These are phyloP conservation scores for Semicossyphus pulcher DNA, from an alignment of 2,113 vertebrate genomes.

Conservation along the genomic window DNA sequence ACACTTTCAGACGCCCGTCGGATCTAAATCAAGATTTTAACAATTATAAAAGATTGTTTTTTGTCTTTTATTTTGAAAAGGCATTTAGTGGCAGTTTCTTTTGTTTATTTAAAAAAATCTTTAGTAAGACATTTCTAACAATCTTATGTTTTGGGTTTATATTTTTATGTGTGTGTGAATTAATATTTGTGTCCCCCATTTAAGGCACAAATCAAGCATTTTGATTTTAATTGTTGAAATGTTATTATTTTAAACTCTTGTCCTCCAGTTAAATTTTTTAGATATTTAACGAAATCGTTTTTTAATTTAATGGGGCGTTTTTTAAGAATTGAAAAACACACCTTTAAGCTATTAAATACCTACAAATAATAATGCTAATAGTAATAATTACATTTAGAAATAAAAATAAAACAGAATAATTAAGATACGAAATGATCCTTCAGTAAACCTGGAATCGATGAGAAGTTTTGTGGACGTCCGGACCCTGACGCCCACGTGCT, in stretches of 20 bases:
- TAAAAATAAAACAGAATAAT: background rate
- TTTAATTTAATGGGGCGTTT: no score
- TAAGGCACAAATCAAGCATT: background rate
- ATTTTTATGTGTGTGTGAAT: background rate
- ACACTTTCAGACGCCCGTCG: background rate
- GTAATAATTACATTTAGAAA: no score
- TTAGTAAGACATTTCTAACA: background rate
- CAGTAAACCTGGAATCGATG: background rate
- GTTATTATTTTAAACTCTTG: no score
- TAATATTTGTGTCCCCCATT: background rate
- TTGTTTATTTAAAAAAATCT: background rate
- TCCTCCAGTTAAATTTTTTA: no score
- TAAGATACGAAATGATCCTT: background rate
- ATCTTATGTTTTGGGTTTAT: background rate
- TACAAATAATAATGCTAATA: no score
- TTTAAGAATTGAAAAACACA: no score
- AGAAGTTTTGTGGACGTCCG: conserved; percentile 24
- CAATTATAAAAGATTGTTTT: no score
- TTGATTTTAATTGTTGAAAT: no score
- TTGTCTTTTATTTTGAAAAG: background rate
- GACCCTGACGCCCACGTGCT: conserved; percentile 57
- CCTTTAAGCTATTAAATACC: no score
- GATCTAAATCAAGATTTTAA: background rate
- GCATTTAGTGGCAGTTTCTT: background rate
- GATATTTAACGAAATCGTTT: background rate